Base-by-base conservation (phyloP, 2,797 vertebrate species). In the Epinephelus awoara region DNA sequence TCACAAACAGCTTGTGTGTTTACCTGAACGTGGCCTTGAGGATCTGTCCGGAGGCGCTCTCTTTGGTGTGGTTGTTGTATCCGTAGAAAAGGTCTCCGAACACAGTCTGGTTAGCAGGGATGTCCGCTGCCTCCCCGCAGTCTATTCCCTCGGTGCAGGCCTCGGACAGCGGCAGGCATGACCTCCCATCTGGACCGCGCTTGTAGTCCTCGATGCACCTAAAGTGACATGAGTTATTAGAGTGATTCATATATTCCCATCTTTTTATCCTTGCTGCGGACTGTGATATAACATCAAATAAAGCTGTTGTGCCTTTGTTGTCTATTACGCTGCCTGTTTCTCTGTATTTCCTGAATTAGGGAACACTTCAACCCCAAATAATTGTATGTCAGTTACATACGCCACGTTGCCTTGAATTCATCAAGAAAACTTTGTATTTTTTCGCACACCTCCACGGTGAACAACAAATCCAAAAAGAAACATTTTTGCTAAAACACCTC, bases 121-220 rank as follows among this genome's bases (percentile, higher is more conserved):
- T 93, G 85, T 99, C 98, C 0, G 90, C 95, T 29, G 93, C 93
- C 52, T 99, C 98, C 0, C 95, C 96, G 0, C 98, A 99, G 89
- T 98, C 97, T 13, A 97, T 83, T 0, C 90, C 96, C 54, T 97
- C 97, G 0, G 96, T 96, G 81, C 98, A 99, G 0, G 96, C 94
- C 88, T 99, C 98, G 0, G 97, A 96, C 83, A 99, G 92, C 2
- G 98, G 97, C 72, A 98, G 96, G 85, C 98, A 99, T 0, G 98
- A 98, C 9, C 97, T 95, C 2, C 97, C 97, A 0, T 99, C 98
- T 1, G 94, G 89, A 2, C 97, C 97, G 2, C 98, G 95, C 84
- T 97, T 99, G 89, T 99, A 99, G 91, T 99, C 98, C 87, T 99
- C 98, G 0, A 99, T 99, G 90, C 98, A 99, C 83, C 98, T 99